Evolutionary conservation across 2,888 invertebrate species (phyloP).

Genomic region (Laothoe populi): DNA sequence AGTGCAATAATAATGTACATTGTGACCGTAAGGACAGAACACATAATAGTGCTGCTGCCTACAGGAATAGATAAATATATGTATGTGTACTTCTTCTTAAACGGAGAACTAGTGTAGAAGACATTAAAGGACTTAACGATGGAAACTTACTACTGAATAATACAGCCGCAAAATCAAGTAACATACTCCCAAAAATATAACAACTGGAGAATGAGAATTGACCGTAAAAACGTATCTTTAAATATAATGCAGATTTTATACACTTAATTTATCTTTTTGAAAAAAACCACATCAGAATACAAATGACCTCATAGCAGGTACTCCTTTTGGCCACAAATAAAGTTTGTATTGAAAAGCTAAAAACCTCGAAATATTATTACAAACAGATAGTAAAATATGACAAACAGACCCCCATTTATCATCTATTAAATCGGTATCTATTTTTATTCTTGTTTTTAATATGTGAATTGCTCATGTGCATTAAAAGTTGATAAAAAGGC

Average conservation of each 20-base stretch:
- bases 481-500: not conserved
- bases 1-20: conserved; percentile 16
- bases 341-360: not conserved
- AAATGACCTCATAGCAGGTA: conserved; percentile 3
- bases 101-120: too few relatives aligned
- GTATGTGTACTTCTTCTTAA: too few relatives aligned
- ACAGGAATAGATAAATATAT: conserved; percentile 7
- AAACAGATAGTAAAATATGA: conserved; percentile 10
- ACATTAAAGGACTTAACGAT: too few relatives aligned
- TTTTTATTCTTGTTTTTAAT: conserved; percentile 12
- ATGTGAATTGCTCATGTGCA: conserved; percentile 6
- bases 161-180: not conserved
- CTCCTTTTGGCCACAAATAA: conserved; percentile 1
- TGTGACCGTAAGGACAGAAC: not conserved
- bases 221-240: not conserved
- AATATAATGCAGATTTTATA: not conserved
- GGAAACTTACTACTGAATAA: not conserved
- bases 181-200: not conserved
- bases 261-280: too few relatives aligned
- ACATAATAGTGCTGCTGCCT: not conserved
- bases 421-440: not conserved
- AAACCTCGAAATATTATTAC: not conserved
- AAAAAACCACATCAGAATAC: not conserved
- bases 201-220: not conserved
- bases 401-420: conserved; percentile 9